Percentiles rank a stretch among this genome's conserved stretches.
phyloP scores from a whole-genome alignment of 2,888 invertebrate species.

The Cynaeus angustus region DNA sequence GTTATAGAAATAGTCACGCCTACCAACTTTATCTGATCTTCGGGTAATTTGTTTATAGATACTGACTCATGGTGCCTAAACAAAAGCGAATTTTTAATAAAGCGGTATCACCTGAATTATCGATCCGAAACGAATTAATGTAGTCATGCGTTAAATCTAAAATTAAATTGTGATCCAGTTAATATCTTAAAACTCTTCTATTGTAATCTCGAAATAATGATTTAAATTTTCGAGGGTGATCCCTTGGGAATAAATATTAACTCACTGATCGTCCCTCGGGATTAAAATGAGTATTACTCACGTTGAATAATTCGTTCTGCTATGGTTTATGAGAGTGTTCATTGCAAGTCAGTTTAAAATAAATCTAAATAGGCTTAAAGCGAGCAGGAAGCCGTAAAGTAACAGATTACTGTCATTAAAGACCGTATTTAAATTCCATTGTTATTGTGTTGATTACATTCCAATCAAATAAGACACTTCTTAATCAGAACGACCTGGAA shows the following conservation, averaged over 20 bases:
- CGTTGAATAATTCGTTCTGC: slow-evolving; percentile 1
- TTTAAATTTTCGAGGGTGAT: slow-evolving; percentile 8
- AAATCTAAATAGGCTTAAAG: slow-evolving; percentile 8
- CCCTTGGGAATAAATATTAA: background rate
- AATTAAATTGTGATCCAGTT: slow-evolving; percentile 41
- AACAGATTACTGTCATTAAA: slow-evolving; percentile 20
- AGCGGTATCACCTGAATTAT: slow-evolving; percentile 21
- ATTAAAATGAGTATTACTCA: background rate
- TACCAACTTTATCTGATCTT: slow-evolving; percentile 44
- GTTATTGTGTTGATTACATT: slow-evolving; percentile 31
- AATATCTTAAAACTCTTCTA: slow-evolving; percentile 4
- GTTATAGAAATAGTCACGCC: slow-evolving; percentile 33
- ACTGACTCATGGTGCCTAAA: slow-evolving; percentile 37
- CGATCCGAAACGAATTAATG: slow-evolving; percentile 34
- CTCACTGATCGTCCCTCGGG: background rate
- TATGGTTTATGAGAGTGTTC: slow-evolving; percentile 10
- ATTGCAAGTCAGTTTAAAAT: slow-evolving; percentile 8
- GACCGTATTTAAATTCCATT: slow-evolving; percentile 23
- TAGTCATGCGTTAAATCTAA: slow-evolving; percentile 42
- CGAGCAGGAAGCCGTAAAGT: slow-evolving; percentile 11
- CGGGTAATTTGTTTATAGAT: slow-evolving; percentile 38
- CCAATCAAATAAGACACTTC: slow-evolving; percentile 19
- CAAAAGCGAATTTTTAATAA: slow-evolving; percentile 38
- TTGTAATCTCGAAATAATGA: background rate
- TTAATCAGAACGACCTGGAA: background rate